Evolutionary conservation across 2,113 vertebrate genomes (phyloP).

Genomic region (Meriones unguiculatus): DNA sequence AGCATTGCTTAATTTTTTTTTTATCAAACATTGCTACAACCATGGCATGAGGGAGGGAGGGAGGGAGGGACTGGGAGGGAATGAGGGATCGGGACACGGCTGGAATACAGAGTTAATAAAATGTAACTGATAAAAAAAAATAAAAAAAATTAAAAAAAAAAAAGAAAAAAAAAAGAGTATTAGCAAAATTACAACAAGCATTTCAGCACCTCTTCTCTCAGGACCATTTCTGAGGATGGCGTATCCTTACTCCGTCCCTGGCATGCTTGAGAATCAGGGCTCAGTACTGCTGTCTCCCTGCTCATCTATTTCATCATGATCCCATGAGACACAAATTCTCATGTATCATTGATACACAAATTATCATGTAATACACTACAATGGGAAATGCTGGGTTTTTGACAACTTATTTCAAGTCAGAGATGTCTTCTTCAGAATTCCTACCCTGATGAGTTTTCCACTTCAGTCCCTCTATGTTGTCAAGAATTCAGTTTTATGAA

Average conservation of each 20-base stretch:
- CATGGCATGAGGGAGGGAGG: no score
- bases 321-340: neutral
- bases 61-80: no score
- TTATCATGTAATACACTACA: neutral
- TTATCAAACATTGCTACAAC: neutral
- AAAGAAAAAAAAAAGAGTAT: no score
- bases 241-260: neutral
- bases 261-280: neutral
- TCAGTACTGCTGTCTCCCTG: neutral
- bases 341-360: no score
- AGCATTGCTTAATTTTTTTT: neutral
- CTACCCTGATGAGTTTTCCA: neutral
- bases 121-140: no score
- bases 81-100: no score
- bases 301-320: neutral
- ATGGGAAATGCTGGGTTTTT: neutral
- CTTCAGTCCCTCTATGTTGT: neutral
- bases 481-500: constrained; percentile 30
- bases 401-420: constrained; percentile 46
- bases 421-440: constrained; percentile 2
- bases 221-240: neutral
- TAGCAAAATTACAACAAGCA: neutral
- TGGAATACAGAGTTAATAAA: no score
- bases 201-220: neutral
- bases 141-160: no score